Percentiles rank a stretch among this genome's conserved stretches.
Conservation (phyloP, 1,140 invertebrate species). For the Atta cephalotes region DNA sequence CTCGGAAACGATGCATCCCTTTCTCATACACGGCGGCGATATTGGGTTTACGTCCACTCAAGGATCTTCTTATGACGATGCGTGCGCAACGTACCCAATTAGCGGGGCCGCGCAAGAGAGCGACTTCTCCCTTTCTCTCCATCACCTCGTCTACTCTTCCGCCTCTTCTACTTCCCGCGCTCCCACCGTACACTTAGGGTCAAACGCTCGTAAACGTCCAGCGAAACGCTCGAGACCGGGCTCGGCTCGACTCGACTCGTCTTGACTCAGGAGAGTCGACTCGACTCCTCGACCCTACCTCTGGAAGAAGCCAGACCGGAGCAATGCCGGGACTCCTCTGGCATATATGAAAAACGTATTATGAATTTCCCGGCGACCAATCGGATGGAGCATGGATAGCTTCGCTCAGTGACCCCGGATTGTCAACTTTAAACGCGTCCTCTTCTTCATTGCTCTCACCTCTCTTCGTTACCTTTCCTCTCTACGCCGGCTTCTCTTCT, state of each 20-base stretch:
- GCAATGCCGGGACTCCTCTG: background rate
- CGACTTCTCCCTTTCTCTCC: slow-evolving; percentile 71
- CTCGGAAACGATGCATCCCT: slow-evolving; percentile 42
- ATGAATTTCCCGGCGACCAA: slow-evolving; percentile 78
- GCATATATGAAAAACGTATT: slow-evolving; percentile 75
- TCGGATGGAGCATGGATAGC: slow-evolving; percentile 61
- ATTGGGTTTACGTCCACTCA: slow-evolving; percentile 72
- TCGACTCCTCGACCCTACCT: slow-evolving; percentile 48
- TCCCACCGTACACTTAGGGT: slow-evolving; percentile 74
- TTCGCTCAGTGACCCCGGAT: slow-evolving; percentile 73
- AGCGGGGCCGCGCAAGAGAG: slow-evolving; percentile 70
- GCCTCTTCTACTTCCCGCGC: slow-evolving; percentile 67
- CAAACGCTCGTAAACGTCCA: slow-evolving; percentile 79
- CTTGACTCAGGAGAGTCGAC: slow-evolving; percentile 34
- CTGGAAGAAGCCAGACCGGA: slow-evolving; percentile 8
- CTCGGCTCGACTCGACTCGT: slow-evolving; percentile 59
- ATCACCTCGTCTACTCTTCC: slow-evolving; percentile 66
- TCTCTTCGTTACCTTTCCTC: slow-evolving; percentile 17
- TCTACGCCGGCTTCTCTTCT: slow-evolving; percentile 4
- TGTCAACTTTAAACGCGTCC: slow-evolving; percentile 74
- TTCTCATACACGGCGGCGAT: slow-evolving; percentile 63
- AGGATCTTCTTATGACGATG: slow-evolving; percentile 70
- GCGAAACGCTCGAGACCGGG: slow-evolving; percentile 64
- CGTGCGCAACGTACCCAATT: slow-evolving; percentile 75
- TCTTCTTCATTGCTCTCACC: slow-evolving; percentile 41